Evolutionary conservation across 2,113 vertebrate genomes (phyloP).

Genomic region (Saccopteryx bilineata): DNA sequence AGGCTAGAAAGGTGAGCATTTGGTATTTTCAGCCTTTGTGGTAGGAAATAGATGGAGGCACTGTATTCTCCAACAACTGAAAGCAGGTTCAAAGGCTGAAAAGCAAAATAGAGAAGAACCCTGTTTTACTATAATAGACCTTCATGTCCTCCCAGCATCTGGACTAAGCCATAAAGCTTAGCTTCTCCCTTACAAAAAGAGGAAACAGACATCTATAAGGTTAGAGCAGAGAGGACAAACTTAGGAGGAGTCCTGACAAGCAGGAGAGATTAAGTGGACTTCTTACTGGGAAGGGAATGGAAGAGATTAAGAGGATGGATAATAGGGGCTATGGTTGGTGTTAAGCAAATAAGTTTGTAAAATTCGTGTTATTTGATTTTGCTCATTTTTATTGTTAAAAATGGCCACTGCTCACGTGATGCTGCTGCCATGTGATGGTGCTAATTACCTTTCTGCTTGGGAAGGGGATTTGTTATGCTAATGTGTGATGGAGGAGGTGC

Average conservation of each 20-base stretch:
- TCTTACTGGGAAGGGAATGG: neutral
- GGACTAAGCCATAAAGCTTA: neutral
- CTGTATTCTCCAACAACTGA: neutral
- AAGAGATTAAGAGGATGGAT: neutral
- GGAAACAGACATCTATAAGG: neutral
- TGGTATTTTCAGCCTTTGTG: neutral
- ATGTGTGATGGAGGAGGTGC: too few species aligned
- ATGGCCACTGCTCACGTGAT: too few species aligned
- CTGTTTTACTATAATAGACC: neutral
- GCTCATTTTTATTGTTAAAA: too few species aligned
- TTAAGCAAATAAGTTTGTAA: too few species aligned
- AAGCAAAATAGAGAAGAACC: neutral
- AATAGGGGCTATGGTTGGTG: neutral
- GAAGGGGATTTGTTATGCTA: too few species aligned
- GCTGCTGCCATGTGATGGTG: too few species aligned
- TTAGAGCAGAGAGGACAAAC: neutral
- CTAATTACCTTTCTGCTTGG: too few species aligned
- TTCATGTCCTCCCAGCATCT: neutral
- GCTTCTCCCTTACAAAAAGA: neutral
- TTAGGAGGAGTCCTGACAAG: neutral
- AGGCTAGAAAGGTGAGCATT: neutral
- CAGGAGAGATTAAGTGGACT: neutral
- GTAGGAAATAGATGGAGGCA: neutral
- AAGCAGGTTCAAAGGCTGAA: neutral
- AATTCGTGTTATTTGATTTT: too few species aligned